Percentiles rank a stretch among this genome's conserved stretches.
phyloP scores from a whole-genome alignment of 2,888 invertebrate genomes.

The Troides aeacus region DNA sequence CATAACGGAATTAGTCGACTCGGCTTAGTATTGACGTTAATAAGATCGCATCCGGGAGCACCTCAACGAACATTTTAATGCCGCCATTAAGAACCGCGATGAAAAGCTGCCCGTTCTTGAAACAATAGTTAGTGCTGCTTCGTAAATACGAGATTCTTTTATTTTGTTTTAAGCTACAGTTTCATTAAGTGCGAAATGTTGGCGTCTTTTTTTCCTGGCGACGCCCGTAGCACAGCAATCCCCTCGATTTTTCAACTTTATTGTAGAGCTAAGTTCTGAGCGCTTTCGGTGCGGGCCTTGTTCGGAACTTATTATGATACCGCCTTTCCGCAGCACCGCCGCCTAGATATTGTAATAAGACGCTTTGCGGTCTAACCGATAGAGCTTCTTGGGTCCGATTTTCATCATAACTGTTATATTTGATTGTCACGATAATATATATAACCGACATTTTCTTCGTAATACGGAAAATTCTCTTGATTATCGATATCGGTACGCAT shows the following conservation, averaged over 20 bases:
- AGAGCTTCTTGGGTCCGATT: conserved; percentile 8
- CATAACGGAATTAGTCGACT: not conserved
- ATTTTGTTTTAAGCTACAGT: conserved; percentile 73
- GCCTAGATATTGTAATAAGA: conserved; percentile 34
- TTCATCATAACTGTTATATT: not conserved
- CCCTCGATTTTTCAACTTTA: conserved; percentile 75
- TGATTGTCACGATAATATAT: not conserved
- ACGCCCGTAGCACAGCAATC: conserved; percentile 64
- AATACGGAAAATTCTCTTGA: too few species aligned
- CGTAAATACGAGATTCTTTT: conserved; percentile 69
- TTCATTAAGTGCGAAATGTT: conserved; percentile 78
- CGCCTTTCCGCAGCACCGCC: conserved; percentile 44
- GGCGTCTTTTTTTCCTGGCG: conserved; percentile 70
- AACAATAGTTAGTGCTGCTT: conserved; percentile 63
- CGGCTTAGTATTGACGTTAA: conserved; percentile 7
- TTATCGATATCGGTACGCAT: too few species aligned
- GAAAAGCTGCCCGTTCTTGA: conserved; percentile 55
- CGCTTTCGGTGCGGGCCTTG: conserved; percentile 49
- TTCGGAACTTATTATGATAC: conserved; percentile 57
- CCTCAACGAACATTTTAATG: conserved; percentile 55
- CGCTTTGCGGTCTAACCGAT: conserved; percentile 15
- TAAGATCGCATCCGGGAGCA: conserved; percentile 39
- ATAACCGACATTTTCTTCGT: too few species aligned
- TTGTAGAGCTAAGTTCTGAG: conserved; percentile 63
- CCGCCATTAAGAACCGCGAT: conserved; percentile 53